Base-by-base conservation (phyloP, 1,140 invertebrate species). In the Ceratina australensis region DNA sequence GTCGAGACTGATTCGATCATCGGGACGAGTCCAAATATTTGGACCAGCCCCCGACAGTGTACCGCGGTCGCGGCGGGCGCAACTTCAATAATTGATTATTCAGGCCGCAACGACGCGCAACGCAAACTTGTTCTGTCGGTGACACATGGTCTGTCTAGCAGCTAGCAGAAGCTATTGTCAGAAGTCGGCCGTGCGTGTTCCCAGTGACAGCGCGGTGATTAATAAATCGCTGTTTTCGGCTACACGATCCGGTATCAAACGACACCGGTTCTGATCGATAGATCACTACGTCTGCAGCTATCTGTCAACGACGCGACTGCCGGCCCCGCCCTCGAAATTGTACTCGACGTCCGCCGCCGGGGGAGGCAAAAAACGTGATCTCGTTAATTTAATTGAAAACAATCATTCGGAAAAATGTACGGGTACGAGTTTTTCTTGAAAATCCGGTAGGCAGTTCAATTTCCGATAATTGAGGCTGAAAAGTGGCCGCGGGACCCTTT, bases 181-280 rank as follows among this genome's bases (percentile, higher is more conserved):
- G 74, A 77, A 77, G 67, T 77, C 67, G 67, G 20, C 74, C 74
- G 66, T 77, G 74, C 74, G 49, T 77, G 74, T 77, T 77, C 67
- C 57, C 61, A 67, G 54, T 63, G 74, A 77, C 74, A 77, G 33
- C 2, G 20, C 59, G 20, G 22, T 77, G 57, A 77, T 77, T 77
- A 77, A 77, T 77, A 77, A 77, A 77, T 71, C 57, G 66, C 22
- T 28, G 66, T 77, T 71, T 77, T 71, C 66, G 42, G 59, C 16
- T 5, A 20, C 54, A 57, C 52, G 52, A 22, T 28, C 72, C 22
- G 24, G 24, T 28, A 42, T 59, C 63, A 7, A 8, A 20, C 20
- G 50, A 24, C 50, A 33, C 18, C 50, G 47, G 22, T 28, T n/a
- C 13, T 24, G 64, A 59, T 68, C 73, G 64, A 59, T 75, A 67